Evolutionary conservation across 2,888 invertebrate genomes (phyloP), one percentile per base, ranked within the genome.

Genomic region (Polietes domitor): DNA sequence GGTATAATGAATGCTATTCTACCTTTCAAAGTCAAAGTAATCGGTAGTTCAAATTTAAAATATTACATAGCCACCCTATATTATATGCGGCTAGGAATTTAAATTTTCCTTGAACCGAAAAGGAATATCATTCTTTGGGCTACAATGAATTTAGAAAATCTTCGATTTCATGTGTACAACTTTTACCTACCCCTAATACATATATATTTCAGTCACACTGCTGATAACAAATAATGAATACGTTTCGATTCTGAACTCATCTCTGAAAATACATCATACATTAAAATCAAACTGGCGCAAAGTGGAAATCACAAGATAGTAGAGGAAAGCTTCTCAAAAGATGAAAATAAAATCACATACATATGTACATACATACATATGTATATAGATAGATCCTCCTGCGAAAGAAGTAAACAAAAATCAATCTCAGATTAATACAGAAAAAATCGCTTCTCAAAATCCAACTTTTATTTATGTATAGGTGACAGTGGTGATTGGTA

Each of bases 261-360:
- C 65, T 19, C 17, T 41, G 17, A 32, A 65, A 65, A 65, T 19
- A 65, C 21, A 68, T 37, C 26, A 28, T 4, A 41, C 37, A 41
- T 65, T 24, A 43, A 68, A 43, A 19, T 24, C 17, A 43, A 61
- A 73, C 73, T 61, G 32, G 73, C 73, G 15, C 9, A 73, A 73
- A 73, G 73, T 73, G 43, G 73, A 58, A 73, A 61, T 43, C 58
- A 73, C 73, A 41, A 58, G 73, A 73, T 47, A n/a, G 15, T 9
- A 6, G n/a, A n/a, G n/a, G 32, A 32, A 32, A 32, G 12, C 47
- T 47, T 47, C 12, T n/a, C 7, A 21, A 28, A n/a, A 10, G 17
- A 74, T 1, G 12, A 21, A 28, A 17, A 63, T 7, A 15, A 58
- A 70, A 17, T 61, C 9, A 43, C 21, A 70, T 58, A 26, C 2